phyloP scores from a whole-genome alignment of 1,140 invertebrate genomes.

The Drosophila bifasciata region DNA sequence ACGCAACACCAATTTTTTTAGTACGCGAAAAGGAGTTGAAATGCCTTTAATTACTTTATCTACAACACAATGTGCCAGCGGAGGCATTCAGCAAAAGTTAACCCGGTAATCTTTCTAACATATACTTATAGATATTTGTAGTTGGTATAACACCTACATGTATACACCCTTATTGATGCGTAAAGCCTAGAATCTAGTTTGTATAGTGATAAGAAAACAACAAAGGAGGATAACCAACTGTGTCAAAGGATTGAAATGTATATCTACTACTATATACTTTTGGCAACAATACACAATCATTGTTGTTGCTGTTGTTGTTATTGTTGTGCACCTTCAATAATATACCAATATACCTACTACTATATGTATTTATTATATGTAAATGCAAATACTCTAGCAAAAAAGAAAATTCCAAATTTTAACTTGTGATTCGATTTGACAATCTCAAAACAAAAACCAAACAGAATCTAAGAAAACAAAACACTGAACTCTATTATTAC shows the following conservation, averaged over 20 bases:
- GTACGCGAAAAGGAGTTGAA: constrained; percentile 39
- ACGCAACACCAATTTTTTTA: constrained; percentile 75
- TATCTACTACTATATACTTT: constrained; percentile 71
- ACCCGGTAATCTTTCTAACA: constrained; percentile 31
- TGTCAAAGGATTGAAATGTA: constrained; percentile 63
- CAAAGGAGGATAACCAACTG: constrained; percentile 23
- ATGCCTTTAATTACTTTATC: constrained; percentile 79
- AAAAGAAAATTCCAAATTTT: constrained; percentile 67
- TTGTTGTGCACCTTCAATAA: constrained; percentile 55
- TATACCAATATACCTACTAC: constrained; percentile 29
- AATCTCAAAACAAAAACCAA: constrained; percentile 69
- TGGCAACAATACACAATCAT: constrained; percentile 27
- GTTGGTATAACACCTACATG: constrained; percentile 9
- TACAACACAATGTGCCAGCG: constrained; percentile 58
- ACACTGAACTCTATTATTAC: constrained; percentile 3
- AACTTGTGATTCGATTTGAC: constrained; percentile 83
- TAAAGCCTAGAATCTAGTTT: constrained; percentile 9
- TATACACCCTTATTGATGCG: neutral
- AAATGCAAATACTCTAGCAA: constrained; percentile 29
- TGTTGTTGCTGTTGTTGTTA: constrained; percentile 39
- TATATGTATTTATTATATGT: constrained; percentile 32
- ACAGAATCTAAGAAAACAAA: constrained; percentile 22
- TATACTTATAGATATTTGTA: neutral
- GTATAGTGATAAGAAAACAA: constrained; percentile 39
- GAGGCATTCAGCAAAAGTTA: constrained; percentile 24